These are phyloP conservation scores for Jordanella pulchra DNA, from an alignment of 2,797 vertebrate species.

Conservation along the genomic window DNA sequence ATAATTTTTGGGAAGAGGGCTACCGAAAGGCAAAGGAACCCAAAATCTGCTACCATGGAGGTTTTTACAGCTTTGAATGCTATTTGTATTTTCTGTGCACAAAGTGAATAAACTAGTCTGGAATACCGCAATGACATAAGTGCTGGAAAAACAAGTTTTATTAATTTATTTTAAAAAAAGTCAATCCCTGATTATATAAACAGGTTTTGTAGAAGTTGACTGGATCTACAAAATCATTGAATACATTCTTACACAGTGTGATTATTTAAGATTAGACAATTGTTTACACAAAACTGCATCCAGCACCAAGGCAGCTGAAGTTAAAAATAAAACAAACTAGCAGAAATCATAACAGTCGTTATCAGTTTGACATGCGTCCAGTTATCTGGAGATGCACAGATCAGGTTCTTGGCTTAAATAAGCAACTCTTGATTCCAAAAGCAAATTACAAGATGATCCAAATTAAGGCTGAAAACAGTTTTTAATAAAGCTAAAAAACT, in stretches of 20 bases:
- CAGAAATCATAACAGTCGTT: background rate
- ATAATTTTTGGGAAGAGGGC: conserved; percentile 32
- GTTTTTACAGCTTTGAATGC: conserved; percentile 76
- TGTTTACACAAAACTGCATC: conserved; percentile 49
- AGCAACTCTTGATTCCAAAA: background rate
- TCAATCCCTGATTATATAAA: conserved; percentile 56
- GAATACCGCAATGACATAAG: conserved; percentile 60
- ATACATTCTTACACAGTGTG: conserved; percentile 72
- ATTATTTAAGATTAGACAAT: conserved; percentile 61
- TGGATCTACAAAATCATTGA: conserved; percentile 42
- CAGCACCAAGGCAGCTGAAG: conserved; percentile 22
- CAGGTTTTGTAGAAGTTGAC: conserved; percentile 43
- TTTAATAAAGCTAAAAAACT: too few species aligned
- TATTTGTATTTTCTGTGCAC: conserved; percentile 79
- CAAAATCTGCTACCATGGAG: conserved; percentile 64
- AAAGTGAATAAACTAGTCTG: conserved; percentile 81
- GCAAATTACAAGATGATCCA: background rate
- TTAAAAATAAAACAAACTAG: conserved; percentile 15
- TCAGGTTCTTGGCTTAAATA: background rate
- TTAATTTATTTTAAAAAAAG: conserved; percentile 67
- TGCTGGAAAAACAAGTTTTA: conserved; percentile 53
- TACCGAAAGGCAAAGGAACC: conserved; percentile 39
- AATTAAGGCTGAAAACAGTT: background rate
- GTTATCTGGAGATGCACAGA: background rate
- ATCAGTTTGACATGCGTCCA: background rate